Evolutionary conservation across 2,888 invertebrate genomes (phyloP).

Genomic region (Phyllotreta striolata): DNA sequence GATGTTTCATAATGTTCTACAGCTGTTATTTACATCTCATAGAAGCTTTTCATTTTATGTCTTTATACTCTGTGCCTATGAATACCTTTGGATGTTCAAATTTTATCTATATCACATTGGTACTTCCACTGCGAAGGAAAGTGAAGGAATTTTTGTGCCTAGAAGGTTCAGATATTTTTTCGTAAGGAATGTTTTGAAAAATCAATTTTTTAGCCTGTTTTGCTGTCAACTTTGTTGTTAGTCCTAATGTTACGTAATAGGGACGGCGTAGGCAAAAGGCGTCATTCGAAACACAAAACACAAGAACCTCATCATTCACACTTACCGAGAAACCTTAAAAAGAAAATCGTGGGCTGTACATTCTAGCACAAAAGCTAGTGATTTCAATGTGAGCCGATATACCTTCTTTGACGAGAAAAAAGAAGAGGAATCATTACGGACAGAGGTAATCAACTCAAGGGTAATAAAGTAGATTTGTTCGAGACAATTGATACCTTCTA

Average conservation of each 20-base stretch:
- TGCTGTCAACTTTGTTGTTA: constrained; percentile 9
- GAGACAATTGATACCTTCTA: constrained; percentile 24
- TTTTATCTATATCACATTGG: no score
- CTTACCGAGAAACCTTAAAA: constrained; percentile 23
- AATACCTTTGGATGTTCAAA: no score
- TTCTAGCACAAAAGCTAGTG: constrained; percentile 22
- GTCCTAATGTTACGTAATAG: constrained; percentile 14
- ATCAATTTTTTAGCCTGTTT: constrained; percentile 3
- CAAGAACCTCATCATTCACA: constrained; percentile 22
- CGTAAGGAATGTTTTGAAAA: no score
- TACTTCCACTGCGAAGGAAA: no score
- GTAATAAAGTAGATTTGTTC: constrained; percentile 23
- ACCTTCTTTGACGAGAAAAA: constrained; percentile 19
- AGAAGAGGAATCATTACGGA: constrained; percentile 27
- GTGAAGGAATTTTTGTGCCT: no score
- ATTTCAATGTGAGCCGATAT: constrained; percentile 20
- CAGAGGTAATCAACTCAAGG: constrained; percentile 22
- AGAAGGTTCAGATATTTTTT: no score
- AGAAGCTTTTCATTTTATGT: no score
- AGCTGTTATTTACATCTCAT: no score
- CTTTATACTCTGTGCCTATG: no score
- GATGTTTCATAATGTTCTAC: no score
- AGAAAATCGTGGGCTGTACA: constrained; percentile 30
- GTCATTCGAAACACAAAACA: constrained; percentile 18
- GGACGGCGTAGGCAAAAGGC: constrained; percentile 12